phyloP scores from a whole-genome alignment of 92 coral and sea anemone species.

The Epizoanthus illoricatus region DNA sequence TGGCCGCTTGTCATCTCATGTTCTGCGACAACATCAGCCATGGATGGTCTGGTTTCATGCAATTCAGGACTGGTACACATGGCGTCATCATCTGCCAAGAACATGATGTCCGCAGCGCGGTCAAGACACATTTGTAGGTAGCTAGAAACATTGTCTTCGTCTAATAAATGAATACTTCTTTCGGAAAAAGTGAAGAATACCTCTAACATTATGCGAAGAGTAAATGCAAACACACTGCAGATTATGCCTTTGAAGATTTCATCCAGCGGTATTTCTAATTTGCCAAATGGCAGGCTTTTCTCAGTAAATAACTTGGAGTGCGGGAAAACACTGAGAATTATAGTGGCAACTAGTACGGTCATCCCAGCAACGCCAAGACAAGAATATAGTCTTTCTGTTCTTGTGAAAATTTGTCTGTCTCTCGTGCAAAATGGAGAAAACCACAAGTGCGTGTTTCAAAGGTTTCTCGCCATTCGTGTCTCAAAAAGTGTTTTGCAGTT shows the following conservation, averaged over 20 bases:
- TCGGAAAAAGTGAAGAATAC: constrained; percentile 45
- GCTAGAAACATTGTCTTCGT: constrained; percentile 29
- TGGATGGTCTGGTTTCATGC: neutral
- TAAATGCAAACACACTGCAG: constrained; percentile 51
- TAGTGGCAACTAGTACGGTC: constrained; percentile 39
- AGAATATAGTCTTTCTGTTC: constrained; percentile 50
- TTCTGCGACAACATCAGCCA: too few species aligned
- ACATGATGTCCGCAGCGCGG: constrained; percentile 18
- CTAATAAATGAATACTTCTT: neutral
- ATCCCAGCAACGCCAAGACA: constrained; percentile 47
- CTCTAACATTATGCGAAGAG: constrained; percentile 50
- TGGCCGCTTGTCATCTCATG: too few species aligned
- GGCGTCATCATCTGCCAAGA: constrained; percentile 21
- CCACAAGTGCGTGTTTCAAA: constrained; percentile 62
- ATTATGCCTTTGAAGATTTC: constrained; percentile 54
- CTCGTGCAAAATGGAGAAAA: constrained; percentile 49
- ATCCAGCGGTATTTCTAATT: constrained; percentile 39
- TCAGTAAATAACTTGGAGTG: constrained; percentile 26
- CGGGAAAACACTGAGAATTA: constrained; percentile 34
- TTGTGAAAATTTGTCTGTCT: constrained; percentile 43
- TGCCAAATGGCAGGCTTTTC: constrained; percentile 43
- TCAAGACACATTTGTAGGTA: constrained; percentile 24
- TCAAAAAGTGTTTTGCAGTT: constrained; percentile 52
- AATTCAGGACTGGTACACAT: neutral
- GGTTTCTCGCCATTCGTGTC: constrained; percentile 41